Evolutionary conservation across 2,113 vertebrate genomes (phyloP), one percentile per base, ranked within the genome.

Genomic region (Trinectes maculatus): DNA sequence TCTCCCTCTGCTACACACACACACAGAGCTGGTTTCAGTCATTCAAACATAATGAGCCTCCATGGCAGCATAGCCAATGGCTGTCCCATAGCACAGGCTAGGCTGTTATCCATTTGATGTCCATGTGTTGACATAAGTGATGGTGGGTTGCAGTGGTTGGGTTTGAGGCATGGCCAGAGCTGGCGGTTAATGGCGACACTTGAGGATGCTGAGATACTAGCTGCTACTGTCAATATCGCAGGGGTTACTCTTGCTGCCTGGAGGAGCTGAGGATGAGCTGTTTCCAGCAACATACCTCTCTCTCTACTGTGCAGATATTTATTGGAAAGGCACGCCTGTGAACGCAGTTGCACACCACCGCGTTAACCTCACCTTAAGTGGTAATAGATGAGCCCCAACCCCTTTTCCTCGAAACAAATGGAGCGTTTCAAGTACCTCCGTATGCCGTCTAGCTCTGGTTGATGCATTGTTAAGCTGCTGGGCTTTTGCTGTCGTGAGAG

Each of bases 41-140:
- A 79, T 73, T 80, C 78, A 60, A 55, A 77, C 33, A 34, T 84
- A 87, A 89, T 63, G 82, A 89, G 78, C 66, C 70, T 71, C 72
- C 6, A 3, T 16, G 25, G 75, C 52, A 26, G 44, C 55, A n/a
- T 64, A 29, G 75, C 75, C 60, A n/a, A 48, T 54, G 76, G 77
- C 80, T 63, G 65, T 79, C 70, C 64, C 1, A 0, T 33, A 13
- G 42, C 2, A 25, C 63, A 29, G 37, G 18, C 46, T 13, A 31
- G 12, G 40, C 65, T 11, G 19, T 51, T 57, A 71, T 60, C 68
- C 61, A 59, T 74, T 67, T 87, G 84, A 84, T 73, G 74, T 31
- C 74, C 74, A 58, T 74, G 72, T 81, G 77, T 73, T 84, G 80
- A 79, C 73, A 68, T 61, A 71, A 78, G 72, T 67, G 69, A 44